phyloP scores from a whole-genome alignment of 2,113 vertebrate species.

The Atlantisia rogersi region DNA sequence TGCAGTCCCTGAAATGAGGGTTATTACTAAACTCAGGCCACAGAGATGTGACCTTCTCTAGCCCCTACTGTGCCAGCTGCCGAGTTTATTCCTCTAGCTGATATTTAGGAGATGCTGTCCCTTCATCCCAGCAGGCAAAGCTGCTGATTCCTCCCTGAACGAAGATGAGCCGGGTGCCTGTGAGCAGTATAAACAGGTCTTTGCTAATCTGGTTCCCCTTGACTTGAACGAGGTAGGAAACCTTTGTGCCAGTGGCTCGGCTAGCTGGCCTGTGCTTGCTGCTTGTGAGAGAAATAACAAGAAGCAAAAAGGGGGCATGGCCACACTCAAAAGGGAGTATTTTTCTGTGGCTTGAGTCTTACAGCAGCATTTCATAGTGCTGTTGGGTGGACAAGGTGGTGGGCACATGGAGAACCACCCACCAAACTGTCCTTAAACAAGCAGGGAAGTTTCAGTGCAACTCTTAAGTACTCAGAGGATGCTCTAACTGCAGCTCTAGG shows the following conservation, averaged over 20 bases:
- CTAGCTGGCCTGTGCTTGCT: neutral
- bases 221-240: neutral
- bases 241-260: neutral
- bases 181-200: neutral
- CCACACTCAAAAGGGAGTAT: neutral
- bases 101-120: constrained; percentile 1
- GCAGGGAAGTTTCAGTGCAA: fast-evolving
- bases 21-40: neutral
- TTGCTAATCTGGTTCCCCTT: neutral
- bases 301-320: neutral
- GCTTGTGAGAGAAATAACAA: neutral
- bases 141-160: neutral
- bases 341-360: neutral
- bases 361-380: neutral
- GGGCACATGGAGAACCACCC: neutral
- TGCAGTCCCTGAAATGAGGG: neutral
- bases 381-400: neutral
- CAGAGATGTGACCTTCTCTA: neutral
- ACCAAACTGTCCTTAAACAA: neutral
- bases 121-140: neutral
- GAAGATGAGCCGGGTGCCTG: neutral
- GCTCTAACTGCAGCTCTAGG: fast-evolving
- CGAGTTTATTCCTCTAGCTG: neutral
- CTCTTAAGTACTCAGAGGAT: neutral
- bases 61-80: neutral